These are phyloP conservation scores for Okapia johnstoni DNA, from an alignment of 2,113 vertebrate genomes.

Conservation along the genomic window DNA sequence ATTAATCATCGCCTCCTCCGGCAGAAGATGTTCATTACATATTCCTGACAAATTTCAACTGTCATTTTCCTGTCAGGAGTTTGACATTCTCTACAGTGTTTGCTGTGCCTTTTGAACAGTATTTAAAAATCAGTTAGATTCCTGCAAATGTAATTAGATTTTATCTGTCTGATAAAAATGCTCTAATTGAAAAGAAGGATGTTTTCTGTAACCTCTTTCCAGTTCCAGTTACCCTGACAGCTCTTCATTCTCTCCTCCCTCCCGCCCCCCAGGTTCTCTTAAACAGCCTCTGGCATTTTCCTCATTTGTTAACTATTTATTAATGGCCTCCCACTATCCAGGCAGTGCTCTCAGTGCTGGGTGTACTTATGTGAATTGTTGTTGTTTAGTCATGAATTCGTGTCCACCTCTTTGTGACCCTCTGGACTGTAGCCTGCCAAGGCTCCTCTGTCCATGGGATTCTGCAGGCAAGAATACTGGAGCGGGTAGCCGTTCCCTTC, in stretches of 20 bases:
- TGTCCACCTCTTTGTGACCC: not conserved
- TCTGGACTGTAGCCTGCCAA: not conserved
- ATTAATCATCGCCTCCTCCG: conserved; percentile 37
- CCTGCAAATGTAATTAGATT: conserved; percentile 57
- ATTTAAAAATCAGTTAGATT: conserved; percentile 58
- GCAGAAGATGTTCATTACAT: conserved; percentile 37
- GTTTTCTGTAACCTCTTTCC: conserved; percentile 46
- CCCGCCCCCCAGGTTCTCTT: not conserved
- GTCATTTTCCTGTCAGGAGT: conserved; percentile 60
- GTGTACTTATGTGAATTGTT: not conserved
- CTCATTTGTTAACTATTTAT: not conserved
- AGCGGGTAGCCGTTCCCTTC: not conserved
- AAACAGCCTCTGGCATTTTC: not conserved
- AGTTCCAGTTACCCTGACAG: conserved; percentile 15
- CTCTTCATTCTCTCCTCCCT: not conserved
- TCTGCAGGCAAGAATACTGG: not conserved
- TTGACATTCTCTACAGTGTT: conserved; percentile 52
- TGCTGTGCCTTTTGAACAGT: conserved; percentile 34
- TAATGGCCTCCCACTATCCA: not conserved
- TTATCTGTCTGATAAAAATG: conserved; percentile 47
- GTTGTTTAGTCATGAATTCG: rapidly evolving
- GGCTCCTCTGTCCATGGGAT: not conserved
- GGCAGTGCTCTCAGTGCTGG: not conserved
- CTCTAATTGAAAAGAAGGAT: conserved; percentile 39
- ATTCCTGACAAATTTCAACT: conserved; percentile 48